Evolutionary conservation across 2,888 invertebrate genomes (phyloP).

Genomic region (Spodoptera picta): DNA sequence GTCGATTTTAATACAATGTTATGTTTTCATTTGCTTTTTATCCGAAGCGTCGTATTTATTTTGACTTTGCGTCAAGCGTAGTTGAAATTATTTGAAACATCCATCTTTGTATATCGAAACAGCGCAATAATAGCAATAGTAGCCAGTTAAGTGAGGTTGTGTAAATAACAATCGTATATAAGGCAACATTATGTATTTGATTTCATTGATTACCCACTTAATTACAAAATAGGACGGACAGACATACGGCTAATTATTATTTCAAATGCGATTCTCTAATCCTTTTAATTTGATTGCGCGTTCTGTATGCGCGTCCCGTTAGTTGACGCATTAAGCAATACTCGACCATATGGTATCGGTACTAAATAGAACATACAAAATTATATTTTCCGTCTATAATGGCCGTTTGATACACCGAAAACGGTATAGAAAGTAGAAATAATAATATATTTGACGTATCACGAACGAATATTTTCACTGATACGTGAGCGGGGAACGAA

Average conservation of each 20-base stretch:
- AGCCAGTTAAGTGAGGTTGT: conserved; percentile 31
- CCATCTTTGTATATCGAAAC: conserved; percentile 9
- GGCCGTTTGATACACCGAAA: conserved; percentile 69
- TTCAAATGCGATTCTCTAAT: conserved; percentile 55
- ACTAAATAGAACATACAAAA: conserved; percentile 54
- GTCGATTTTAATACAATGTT: conserved; percentile 53
- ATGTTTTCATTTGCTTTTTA: conserved; percentile 49
- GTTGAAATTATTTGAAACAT: conserved; percentile 32
- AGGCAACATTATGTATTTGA: conserved; percentile 51
- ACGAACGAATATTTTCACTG: conserved; percentile 78
- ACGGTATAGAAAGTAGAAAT: conserved; percentile 80
- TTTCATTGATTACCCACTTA: conserved; percentile 57
- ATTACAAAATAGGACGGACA: conserved; percentile 57
- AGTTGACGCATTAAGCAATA: conserved; percentile 49
- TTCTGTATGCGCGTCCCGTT: conserved; percentile 56
- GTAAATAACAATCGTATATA: conserved; percentile 46
- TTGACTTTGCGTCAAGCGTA: conserved; percentile 6
- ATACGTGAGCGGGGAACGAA: conserved; percentile 78
- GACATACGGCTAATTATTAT: conserved; percentile 53
- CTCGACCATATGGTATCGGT: conserved; percentile 38
- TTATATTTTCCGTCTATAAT: conserved; percentile 69
- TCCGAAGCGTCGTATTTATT: conserved; percentile 12
- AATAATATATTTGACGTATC: conserved; percentile 77
- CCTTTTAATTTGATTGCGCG: conserved; percentile 54
- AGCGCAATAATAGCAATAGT: conserved; percentile 10